A percentile compares a stretch with the other conserved stretches of the same genome.
Evolutionary conservation across 2,797 vertebrate genomes (phyloP).

Genomic region (Anabacerthia variegaticeps): DNA sequence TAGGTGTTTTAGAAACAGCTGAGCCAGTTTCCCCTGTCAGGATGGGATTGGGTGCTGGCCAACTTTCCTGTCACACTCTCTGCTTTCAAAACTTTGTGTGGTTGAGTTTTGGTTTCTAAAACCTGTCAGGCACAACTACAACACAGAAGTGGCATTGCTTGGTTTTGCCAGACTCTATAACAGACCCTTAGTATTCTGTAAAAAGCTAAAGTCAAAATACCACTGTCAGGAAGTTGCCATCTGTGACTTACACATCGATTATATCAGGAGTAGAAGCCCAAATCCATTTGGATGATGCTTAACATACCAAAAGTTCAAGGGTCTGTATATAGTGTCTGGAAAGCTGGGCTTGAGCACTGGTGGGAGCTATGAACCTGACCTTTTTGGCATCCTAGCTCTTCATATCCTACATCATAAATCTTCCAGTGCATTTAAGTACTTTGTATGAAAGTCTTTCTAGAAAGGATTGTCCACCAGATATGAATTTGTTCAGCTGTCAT

Average conservation of each 20-base stretch:
- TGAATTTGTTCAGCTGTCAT: background rate
- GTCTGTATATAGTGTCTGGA: background rate
- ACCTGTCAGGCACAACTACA: background rate
- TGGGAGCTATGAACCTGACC: background rate
- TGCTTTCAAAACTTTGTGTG: conserved; percentile 25
- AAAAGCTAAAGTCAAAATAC: background rate
- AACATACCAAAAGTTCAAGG: background rate
- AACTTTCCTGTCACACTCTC: conserved; percentile 3
- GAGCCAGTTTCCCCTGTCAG: conserved; percentile 44
- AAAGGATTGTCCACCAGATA: background rate
- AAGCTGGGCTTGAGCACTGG: background rate
- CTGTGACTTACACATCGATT: background rate
- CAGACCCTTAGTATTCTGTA: background rate
- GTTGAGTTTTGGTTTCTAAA: conserved; percentile 41
- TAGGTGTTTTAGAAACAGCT: conserved; percentile 62
- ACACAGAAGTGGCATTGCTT: background rate
- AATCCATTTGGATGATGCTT: background rate
- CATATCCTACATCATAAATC: background rate
- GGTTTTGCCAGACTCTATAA: background rate
- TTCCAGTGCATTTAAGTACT: background rate
- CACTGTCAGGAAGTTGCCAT: background rate
- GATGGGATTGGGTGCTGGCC: conserved; percentile 33
- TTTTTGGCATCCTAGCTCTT: background rate
- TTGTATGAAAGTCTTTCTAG: background rate
- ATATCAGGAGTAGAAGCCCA: background rate